Evolutionary conservation across 2,113 vertebrate species (phyloP).

Genomic region (Theristicus caerulescens): DNA sequence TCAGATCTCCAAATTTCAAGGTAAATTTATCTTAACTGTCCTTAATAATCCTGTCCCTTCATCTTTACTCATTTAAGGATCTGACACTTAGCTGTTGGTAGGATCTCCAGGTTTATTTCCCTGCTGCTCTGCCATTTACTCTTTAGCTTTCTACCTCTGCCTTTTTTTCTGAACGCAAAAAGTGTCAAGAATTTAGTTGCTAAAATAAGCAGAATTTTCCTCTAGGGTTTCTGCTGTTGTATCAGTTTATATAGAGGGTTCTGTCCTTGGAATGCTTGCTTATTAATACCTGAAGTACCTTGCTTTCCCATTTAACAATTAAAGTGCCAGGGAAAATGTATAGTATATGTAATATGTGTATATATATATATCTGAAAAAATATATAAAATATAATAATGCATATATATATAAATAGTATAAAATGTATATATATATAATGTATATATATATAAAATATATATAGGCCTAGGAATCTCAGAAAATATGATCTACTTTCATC

Average conservation of each 20-base stretch:
- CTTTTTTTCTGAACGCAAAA: neutral
- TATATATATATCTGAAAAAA: too few species aligned
- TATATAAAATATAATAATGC: too few species aligned
- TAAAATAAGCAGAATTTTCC: neutral
- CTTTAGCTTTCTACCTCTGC: neutral
- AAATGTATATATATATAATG: too few species aligned
- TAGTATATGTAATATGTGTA: neutral
- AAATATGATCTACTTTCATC: neutral
- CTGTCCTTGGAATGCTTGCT: neutral
- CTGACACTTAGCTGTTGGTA: neutral
- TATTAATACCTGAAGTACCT: neutral
- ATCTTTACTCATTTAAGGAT: neutral
- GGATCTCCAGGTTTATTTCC: neutral
- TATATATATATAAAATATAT: too few species aligned
- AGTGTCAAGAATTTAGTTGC: neutral
- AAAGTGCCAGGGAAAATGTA: neutral
- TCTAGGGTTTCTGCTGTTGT: neutral
- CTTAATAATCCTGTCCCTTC: neutral
- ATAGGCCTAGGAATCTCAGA: neutral
- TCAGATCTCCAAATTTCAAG: neutral
- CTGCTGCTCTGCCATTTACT: neutral
- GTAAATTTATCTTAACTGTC: neutral
- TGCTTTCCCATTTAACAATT: neutral
- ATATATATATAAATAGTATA: too few species aligned
- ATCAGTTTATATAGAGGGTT: neutral